phyloP scores from a whole-genome alignment of 2,888 invertebrate genomes.

The Ochropleura leucogaster region DNA sequence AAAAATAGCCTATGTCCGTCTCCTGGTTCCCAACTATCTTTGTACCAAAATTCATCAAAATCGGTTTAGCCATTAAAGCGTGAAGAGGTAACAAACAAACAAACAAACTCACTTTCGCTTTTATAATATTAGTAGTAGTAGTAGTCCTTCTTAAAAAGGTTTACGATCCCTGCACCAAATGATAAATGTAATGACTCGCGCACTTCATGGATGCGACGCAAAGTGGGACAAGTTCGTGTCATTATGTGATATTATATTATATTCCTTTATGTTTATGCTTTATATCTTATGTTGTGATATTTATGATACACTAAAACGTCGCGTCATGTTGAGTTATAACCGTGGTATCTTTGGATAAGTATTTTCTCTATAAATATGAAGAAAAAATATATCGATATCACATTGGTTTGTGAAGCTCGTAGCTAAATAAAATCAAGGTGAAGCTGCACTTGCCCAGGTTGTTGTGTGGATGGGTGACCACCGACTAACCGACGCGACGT shows the following conservation, averaged over 20 bases:
- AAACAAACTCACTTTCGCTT: no score
- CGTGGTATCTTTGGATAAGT: neutral
- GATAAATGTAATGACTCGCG: slow-evolving; percentile 55
- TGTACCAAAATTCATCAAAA: no score
- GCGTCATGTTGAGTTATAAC: slow-evolving; percentile 23
- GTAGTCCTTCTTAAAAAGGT: slow-evolving; percentile 30
- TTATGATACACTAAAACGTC: slow-evolving; percentile 45
- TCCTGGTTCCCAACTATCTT: no score
- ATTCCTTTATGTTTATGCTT: slow-evolving; percentile 35
- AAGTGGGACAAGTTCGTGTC: slow-evolving; percentile 53
- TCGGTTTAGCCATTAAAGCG: no score
- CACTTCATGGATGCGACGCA: slow-evolving; percentile 46
- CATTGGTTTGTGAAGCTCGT: neutral
- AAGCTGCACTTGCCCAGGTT: no score
- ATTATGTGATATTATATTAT: slow-evolving; percentile 48
- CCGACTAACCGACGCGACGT: no score
- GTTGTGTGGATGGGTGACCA: no score
- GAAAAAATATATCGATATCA: neutral
- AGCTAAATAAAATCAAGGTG: no score
- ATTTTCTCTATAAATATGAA: neutral
- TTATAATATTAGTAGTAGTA: no score
- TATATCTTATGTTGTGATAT: slow-evolving; percentile 36
- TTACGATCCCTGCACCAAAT: slow-evolving; percentile 38
- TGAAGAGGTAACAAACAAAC: no score
- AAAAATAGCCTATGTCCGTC: no score